Evolutionary conservation across 2,113 vertebrate species (phyloP).

Genomic region (Acanthisitta chloris): DNA sequence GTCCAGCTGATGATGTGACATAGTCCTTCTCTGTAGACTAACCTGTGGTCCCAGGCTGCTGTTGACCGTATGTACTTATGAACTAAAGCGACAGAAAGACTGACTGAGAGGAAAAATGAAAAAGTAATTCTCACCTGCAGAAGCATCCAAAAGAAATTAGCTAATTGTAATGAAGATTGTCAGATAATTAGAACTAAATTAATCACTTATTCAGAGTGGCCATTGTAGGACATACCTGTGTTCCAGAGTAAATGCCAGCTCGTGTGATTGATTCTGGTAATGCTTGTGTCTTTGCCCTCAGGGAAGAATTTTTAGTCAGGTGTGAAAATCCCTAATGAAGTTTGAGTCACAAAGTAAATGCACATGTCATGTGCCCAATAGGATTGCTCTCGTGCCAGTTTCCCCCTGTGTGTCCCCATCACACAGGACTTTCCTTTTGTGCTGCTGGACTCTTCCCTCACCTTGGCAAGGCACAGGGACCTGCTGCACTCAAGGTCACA

Average conservation of each 20-base stretch:
- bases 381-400: background rate
- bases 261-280: background rate
- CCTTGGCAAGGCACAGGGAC: background rate
- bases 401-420: background rate
- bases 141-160: background rate
- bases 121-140: background rate
- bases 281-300: background rate
- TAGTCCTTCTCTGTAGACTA: background rate
- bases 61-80: fast-evolving
- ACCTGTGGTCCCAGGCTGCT: background rate
- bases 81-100: background rate
- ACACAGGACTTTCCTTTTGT: background rate
- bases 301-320: background rate
- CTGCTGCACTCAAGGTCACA: background rate
- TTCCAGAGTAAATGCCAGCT: background rate
- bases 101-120: background rate
- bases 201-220: background rate
- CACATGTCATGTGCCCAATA: no score
- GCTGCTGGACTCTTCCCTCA: background rate
- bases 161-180: background rate
- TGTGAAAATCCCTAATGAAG: background rate
- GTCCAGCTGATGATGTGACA: background rate
- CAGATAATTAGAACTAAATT: background rate
- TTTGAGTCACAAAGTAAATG: background rate
- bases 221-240: background rate